Evolutionary conservation across 2,888 invertebrate species (phyloP).

Genomic region (Drosophila nigritarsus): DNA sequence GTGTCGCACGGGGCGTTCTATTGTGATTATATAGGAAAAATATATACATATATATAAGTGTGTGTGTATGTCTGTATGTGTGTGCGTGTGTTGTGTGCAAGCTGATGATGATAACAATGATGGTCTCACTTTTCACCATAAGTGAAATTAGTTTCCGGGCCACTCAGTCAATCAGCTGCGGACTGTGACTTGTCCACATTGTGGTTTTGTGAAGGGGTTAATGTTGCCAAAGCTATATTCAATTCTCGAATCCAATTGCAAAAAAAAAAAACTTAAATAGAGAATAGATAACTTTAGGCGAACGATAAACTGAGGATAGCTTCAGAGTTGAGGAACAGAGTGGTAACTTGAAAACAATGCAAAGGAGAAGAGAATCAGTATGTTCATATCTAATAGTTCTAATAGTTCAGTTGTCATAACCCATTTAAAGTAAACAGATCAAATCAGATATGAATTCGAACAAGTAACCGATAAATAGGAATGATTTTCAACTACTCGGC

Average conservation of each 20-base stretch:
- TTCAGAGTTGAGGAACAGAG: background rate
- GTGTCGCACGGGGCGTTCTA: conserved; percentile 80
- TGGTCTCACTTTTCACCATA: conserved; percentile 58
- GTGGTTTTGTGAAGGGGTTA: background rate
- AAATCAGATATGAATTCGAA: background rate
- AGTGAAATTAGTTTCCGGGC: conserved; percentile 63
- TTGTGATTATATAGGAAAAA: conserved; percentile 65
- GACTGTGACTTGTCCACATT: conserved; percentile 15
- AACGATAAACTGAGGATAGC: background rate
- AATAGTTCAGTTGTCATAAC: background rate
- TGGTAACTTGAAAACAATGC: background rate
- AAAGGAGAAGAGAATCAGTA: background rate
- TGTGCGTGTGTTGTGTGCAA: conserved; percentile 16
- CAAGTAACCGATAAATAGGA: background rate
- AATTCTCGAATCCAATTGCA: background rate
- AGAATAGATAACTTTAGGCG: background rate
- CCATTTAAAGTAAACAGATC: background rate
- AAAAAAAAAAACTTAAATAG: background rate
- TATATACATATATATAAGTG: background rate
- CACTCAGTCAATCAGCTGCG: conserved; percentile 25
- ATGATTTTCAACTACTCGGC: background rate
- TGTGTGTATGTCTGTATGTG: conserved; percentile 4
- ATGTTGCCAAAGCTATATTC: background rate
- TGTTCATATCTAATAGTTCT: background rate
- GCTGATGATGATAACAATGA: conserved; percentile 30